A percentile compares a stretch with the other conserved stretches of the same genome.
Evolutionary conservation across 2,888 invertebrate genomes (phyloP).

Genomic region (Taenaris catops): DNA sequence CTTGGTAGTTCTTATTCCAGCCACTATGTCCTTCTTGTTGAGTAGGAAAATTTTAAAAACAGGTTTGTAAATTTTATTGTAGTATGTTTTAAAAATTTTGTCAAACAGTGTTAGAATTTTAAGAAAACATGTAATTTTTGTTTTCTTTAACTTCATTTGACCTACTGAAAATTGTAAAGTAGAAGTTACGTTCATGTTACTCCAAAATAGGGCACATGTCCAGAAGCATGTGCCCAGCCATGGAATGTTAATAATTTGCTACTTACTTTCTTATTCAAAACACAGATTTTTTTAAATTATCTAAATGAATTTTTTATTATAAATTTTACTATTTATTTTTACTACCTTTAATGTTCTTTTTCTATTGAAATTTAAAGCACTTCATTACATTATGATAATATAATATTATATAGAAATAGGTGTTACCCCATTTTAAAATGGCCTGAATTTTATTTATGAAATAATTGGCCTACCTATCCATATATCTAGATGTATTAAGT

Average conservation of each 20-base stretch:
- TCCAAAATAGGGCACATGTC: too few relatives aligned
- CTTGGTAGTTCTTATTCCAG: conserved; percentile 84
- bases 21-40: conserved; percentile 83
- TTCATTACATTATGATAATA: too few relatives aligned
- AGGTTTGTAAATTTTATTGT: conserved; percentile 43
- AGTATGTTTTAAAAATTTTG: conserved; percentile 39
- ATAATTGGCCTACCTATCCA: conserved; percentile 9
- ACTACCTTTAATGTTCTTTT: background rate
- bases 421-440: conserved; percentile 14
- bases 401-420: conserved; percentile 7
- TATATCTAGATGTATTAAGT: background rate
- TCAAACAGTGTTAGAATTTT: conserved; percentile 64
- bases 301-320: conserved; percentile 5
- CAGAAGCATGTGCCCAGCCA: too few relatives aligned
- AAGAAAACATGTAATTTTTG: too few relatives aligned
- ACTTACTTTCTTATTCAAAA: too few relatives aligned
- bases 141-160: too few relatives aligned
- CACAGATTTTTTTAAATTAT: too few relatives aligned
- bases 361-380: conserved; percentile 9
- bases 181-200: too few relatives aligned
- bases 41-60: conserved; percentile 59
- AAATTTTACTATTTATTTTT: conserved; percentile 7
- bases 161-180: too few relatives aligned
- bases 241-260: too few relatives aligned
- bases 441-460: conserved; percentile 14